phyloP scores from a whole-genome alignment of 2,888 invertebrate genomes.

The Apamea epomidion region DNA sequence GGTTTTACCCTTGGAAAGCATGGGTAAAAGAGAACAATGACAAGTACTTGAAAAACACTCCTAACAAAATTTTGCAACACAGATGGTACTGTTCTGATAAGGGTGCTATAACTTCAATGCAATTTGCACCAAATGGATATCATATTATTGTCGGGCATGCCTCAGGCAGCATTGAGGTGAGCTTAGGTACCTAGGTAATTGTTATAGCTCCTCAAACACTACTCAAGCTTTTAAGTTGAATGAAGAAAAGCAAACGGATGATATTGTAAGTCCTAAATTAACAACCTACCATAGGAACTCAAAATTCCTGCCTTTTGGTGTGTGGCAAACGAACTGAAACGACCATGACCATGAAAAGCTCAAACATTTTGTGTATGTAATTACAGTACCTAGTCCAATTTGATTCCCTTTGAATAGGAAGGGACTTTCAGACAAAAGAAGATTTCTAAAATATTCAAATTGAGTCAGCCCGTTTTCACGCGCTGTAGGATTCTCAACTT shows the following conservation, averaged over 20 bases:
- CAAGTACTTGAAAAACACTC: slow-evolving; percentile 75
- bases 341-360: slow-evolving; percentile 5
- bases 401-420: slow-evolving; percentile 25
- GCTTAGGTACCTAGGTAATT: slow-evolving; percentile 30
- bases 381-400: slow-evolving; percentile 11
- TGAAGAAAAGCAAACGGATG: slow-evolving; percentile 27
- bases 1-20: slow-evolving; percentile 44
- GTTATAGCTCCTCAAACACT: slow-evolving; percentile 48
- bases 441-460: slow-evolving; percentile 7
- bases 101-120: slow-evolving; percentile 81
- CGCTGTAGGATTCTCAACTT: not conserved
- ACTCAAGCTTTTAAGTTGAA: slow-evolving; percentile 31
- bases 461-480: not conserved
- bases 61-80: slow-evolving; percentile 76
- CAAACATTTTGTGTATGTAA: slow-evolving; percentile 16
- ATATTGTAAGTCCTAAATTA: slow-evolving; percentile 48
- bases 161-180: slow-evolving; percentile 87
- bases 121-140: slow-evolving; percentile 84
- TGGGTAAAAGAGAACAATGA: slow-evolving; percentile 79
- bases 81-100: slow-evolving; percentile 81
- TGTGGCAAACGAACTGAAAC: slow-evolving; percentile 10
- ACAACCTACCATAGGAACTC: slow-evolving; percentile 14
- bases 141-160: slow-evolving; percentile 86
- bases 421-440: not conserved
- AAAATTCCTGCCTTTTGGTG: slow-evolving; percentile 16